Base-by-base conservation (phyloP, 2,888 invertebrate genomes). In the Troglohyphantes excavatus region DNA sequence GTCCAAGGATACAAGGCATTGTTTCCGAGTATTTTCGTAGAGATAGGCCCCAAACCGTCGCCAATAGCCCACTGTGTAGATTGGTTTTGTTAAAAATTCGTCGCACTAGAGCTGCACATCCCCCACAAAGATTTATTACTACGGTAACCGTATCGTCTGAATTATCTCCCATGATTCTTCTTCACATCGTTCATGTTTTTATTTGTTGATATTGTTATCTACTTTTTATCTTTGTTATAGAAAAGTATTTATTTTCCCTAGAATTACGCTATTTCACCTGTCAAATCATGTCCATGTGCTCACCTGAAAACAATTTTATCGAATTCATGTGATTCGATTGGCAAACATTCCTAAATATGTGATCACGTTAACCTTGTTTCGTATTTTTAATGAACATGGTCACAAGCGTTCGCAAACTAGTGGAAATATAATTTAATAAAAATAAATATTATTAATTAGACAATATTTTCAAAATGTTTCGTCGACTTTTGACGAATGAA, bases 401-500 rank as follows among this genome's bases (percentile, higher is more conserved):
- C 13, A 53, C 53, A 13, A 53, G 17, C n/a, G 53, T 65, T 65
- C 65, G 1, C 23, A 17, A 23, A 23, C 23, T 65, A 2, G 17
- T 23, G 11, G 65, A 17, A 26, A 17, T 65, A 17, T 53, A 7
- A 7, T 17, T 13, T 3, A 7, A 2, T 1, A 5, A 53, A 13
- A 53, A 53, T 5, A 13, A 39, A 11, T 39, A 39, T 3, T 39
- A 11, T 39, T 11, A 39, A 39, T 39, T 11, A 39, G 13, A 39
- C 39, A 11, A 11, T 39, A 39, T n/a, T 19, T 26, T 11, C 17
- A 72, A 87, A 83, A 90, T 90, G 90, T 67, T 90, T 43, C 78
- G 90, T 17, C 78, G 90, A n/a, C 70, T 90, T 27, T 73, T 90
- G 19, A 84, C 79, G 26, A 85, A 79, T 61, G 85, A 89, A 67